Conservation (phyloP, 2,888 invertebrate genomes). For the Drosophila borborema region DNA sequence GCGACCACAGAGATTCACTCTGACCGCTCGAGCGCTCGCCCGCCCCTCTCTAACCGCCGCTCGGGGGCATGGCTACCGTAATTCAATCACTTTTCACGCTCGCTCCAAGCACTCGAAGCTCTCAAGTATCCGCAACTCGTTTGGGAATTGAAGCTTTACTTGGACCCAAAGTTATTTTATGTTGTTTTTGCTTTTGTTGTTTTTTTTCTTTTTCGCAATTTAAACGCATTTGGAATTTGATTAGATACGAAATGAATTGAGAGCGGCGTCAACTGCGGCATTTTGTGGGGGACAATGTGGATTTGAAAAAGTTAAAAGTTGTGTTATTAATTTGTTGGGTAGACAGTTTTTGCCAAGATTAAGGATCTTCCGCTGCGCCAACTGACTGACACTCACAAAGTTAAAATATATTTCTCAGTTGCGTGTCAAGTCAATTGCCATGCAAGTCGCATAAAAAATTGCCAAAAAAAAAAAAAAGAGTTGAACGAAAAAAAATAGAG, state of each 20-base stretch:
- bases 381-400: slow-evolving; percentile 15
- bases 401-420: slow-evolving; percentile 22
- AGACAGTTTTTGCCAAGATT: slow-evolving; percentile 19
- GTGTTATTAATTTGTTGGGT: slow-evolving; percentile 30
- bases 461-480: slow-evolving; percentile 19
- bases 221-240: slow-evolving; percentile 59
- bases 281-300: slow-evolving; percentile 8
- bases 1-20: slow-evolving; percentile 4
- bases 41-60: not conserved
- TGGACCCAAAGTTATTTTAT: slow-evolving; percentile 15
- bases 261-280: slow-evolving; percentile 22
- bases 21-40: not conserved
- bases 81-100: slow-evolving; percentile 65
- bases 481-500: slow-evolving; percentile 35
- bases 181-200: no score
- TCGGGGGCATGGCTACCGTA: slow-evolving; percentile 39
- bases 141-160: slow-evolving; percentile 33
- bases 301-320: slow-evolving; percentile 9
- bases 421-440: slow-evolving; percentile 41
- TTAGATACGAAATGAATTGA: slow-evolving; percentile 39
- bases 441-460: slow-evolving; percentile 45
- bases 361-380: slow-evolving; percentile 31
- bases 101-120: slow-evolving; percentile 21
- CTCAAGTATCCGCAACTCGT: slow-evolving; percentile 56
- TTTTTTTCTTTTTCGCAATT: slow-evolving; percentile 30